These are phyloP conservation scores for Tretioscincus oriximinensis DNA, from an alignment of 2,113 vertebrate genomes.

Conservation along the genomic window DNA sequence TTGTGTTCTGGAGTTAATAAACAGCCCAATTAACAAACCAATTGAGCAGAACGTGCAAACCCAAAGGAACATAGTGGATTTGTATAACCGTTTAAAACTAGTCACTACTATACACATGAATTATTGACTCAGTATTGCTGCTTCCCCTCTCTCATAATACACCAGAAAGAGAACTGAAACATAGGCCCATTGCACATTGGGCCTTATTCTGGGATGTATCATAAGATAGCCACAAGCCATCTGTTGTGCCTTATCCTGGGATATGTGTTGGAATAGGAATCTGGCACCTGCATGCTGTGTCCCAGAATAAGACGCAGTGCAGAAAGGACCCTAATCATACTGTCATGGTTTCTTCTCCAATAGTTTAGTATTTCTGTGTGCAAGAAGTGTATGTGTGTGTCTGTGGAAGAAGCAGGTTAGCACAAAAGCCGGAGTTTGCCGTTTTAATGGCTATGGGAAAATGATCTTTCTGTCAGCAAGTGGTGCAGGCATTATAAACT, in stretches of 20 bases:
- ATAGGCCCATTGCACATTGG: too few species aligned
- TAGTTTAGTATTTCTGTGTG: neutral
- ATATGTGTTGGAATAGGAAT: too few species aligned
- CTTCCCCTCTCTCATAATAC: neutral
- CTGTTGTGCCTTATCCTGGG: too few species aligned
- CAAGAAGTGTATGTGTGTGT: neutral
- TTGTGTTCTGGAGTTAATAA: neutral
- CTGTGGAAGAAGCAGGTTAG: neutral
- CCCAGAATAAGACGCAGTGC: too few species aligned
- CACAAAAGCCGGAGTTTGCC: too few species aligned
- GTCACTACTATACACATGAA: neutral
- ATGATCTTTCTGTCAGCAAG: too few species aligned
- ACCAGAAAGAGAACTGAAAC: neutral
- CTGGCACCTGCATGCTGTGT: too few species aligned
- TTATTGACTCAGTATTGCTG: neutral
- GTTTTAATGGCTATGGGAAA: too few species aligned
- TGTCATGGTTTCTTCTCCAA: neutral
- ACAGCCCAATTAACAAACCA: neutral
- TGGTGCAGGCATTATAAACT: too few species aligned
- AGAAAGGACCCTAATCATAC: neutral
- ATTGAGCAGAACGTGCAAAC: neutral
- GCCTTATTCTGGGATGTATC: too few species aligned
- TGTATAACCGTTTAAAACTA: neutral
- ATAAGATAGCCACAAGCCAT: too few species aligned
- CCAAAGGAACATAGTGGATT: neutral